A percentile compares a stretch with the other conserved stretches of the same genome.
Evolutionary conservation across 2,797 vertebrate genomes (phyloP).

Genomic region (Myiotriccus ornatus): DNA sequence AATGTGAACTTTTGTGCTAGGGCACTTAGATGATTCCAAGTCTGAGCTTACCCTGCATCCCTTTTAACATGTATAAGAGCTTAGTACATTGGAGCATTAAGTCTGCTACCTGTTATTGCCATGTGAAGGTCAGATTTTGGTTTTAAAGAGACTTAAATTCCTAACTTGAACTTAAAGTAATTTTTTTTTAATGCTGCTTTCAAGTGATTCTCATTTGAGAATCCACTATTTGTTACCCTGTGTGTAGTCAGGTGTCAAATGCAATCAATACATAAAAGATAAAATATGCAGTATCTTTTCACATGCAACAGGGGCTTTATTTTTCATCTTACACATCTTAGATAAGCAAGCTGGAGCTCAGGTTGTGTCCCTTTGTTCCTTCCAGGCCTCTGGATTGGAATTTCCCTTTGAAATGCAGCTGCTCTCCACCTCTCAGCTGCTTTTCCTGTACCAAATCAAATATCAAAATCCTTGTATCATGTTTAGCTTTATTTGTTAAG

Average conservation of each 20-base stretch:
- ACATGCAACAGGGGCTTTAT: background rate
- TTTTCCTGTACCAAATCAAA: constrained; percentile 7
- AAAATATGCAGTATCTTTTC: background rate
- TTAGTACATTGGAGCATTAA: background rate
- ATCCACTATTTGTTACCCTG: background rate
- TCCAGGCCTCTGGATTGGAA: background rate
- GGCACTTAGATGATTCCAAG: background rate
- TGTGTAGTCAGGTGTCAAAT: background rate
- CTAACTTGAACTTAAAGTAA: background rate
- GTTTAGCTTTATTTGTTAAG: background rate
- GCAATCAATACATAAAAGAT: background rate
- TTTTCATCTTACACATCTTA: constrained; percentile 22
- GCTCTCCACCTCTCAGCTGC: background rate
- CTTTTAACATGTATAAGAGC: background rate
- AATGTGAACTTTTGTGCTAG: constrained; percentile 66
- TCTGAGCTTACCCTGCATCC: background rate
- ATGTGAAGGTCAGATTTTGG: background rate
- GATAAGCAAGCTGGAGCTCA: background rate
- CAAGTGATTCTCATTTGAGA: background rate
- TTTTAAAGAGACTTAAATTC: background rate
- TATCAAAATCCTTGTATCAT: background rate
- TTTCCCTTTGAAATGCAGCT: constrained; percentile 37
- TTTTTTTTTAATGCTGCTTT: background rate
- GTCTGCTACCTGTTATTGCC: background rate
- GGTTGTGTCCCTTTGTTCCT: constrained; percentile 28